Conservation (phyloP, 2,797 vertebrate genomes). For the Microhierax caerulescens region DNA sequence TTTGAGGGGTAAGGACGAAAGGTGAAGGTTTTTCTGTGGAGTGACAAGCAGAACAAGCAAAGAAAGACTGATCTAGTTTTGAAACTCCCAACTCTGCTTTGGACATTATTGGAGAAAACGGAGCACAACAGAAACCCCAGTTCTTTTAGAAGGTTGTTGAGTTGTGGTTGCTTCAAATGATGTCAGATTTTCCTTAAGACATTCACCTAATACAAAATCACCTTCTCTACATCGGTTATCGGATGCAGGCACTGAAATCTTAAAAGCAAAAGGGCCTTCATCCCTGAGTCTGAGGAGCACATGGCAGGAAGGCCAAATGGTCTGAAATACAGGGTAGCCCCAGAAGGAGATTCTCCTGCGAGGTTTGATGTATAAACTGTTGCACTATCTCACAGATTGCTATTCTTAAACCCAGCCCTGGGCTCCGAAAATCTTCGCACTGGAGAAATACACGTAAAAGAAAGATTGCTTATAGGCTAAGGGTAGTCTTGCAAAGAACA, state of each 20-base stretch:
- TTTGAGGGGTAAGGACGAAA: conserved; percentile 37
- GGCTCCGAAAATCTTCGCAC: neutral
- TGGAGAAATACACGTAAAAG: neutral
- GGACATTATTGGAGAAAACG: neutral
- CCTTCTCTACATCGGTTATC: neutral
- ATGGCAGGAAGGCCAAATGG: neutral
- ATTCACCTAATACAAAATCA: neutral
- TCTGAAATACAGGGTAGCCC: neutral
- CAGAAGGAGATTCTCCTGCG: neutral
- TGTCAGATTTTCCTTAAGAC: neutral
- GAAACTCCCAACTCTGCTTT: neutral
- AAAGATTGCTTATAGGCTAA: neutral
- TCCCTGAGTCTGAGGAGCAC: neutral
- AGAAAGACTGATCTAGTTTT: neutral
- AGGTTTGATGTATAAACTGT: neutral
- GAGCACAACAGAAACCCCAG: neutral
- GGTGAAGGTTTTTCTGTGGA: neutral
- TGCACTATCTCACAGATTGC: neutral
- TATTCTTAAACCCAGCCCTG: neutral
- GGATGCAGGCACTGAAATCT: neutral
- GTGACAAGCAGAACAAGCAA: neutral
- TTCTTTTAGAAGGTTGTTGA: neutral
- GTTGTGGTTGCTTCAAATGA: neutral
- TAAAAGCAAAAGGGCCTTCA: neutral
- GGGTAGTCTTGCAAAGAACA: neutral